Percentiles rank a stretch among this genome's conserved stretches.
Conservation (phyloP, 2,113 vertebrate species). For the Tautogolabrus adspersus region DNA sequence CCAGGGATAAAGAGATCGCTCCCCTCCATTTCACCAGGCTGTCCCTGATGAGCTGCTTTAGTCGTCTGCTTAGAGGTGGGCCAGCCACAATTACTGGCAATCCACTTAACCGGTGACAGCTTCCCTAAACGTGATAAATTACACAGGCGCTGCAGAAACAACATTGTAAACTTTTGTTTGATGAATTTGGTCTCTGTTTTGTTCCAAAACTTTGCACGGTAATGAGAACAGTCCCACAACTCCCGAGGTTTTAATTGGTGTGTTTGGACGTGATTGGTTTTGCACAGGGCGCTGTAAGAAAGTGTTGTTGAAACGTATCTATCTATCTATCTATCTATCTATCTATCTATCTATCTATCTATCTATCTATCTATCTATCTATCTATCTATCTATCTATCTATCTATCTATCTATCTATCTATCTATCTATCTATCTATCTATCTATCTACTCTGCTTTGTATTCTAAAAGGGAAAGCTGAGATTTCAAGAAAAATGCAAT, state of each 20-base stretch:
- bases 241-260: conserved; percentile 54
- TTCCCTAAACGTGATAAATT: conserved; percentile 80
- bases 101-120: conserved; percentile 79
- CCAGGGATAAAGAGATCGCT: conserved; percentile 72
- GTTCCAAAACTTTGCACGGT: conserved; percentile 62
- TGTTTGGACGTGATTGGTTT: conserved; percentile 27
- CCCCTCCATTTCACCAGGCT: conserved; percentile 70
- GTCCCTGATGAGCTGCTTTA: conserved; percentile 76
- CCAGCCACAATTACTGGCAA: conserved; percentile 77
- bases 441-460: conserved; percentile 17
- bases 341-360: conserved; percentile 35
- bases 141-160: conserved; percentile 72
- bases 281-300: not conserved
- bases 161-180: conserved; percentile 78
- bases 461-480: too few species aligned
- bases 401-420: conserved; percentile 31
- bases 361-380: conserved; percentile 33
- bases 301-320: conserved; percentile 12
- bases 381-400: conserved; percentile 36
- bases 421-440: conserved; percentile 36
- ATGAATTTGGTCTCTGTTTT: conserved; percentile 70
- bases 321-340: conserved; percentile 37
- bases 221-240: conserved; percentile 59
- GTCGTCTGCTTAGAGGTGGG: conserved; percentile 74
- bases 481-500: too few species aligned